Base-by-base conservation (phyloP, 2,113 vertebrate species). In the Mobula birostris region DNA sequence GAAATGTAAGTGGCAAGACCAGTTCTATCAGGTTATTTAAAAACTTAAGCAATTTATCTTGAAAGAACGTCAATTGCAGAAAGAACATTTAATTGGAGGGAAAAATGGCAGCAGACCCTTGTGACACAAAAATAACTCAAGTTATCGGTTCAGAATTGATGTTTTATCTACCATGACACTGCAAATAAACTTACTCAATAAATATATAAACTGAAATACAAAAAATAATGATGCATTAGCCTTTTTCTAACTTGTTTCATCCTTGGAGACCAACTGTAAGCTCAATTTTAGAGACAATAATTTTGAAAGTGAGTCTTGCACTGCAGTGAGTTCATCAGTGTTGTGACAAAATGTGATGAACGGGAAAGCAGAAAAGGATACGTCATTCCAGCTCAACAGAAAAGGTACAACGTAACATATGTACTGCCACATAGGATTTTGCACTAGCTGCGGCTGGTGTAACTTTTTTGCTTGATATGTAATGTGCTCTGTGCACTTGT, bases 401-500 rank as follows among this genome's bases (percentile, higher is more conserved):
- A 82, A 94, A 94, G 74, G 94, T 0, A 0, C 2, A 76, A 94
- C 91, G 24, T 6, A 94, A 74, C 87, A 94, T 94, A 94, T 40
- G 61, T 85, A 94, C 94, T 95, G 94, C 17, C 94, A 94, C 78
- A 94, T 95, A 94, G 95, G 94, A 95, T 79, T 63, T 95, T 94
- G 95, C 82, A 24, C 77, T 94, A 95, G 95, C 94, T 95, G 91
- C 14, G 72, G 17, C 40, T 90, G 11, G 82, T 94, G 94, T 95
- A 94, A 96, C 95, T 96, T 96, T 96, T 95, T 94, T 94, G 79
- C 96, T 95, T 95, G 96, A 96, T 96, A 96, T 83, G 68, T 96
- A 96, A 90, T 95, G 95, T 95, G 95, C 92, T 92, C 94, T 96
- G 95, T 94, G 63, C 95, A 68, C 94, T 76, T 77, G 96, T 95